Evolutionary conservation across 2,797 vertebrate species (phyloP).

Genomic region (Lagocephalus sceleratus): DNA sequence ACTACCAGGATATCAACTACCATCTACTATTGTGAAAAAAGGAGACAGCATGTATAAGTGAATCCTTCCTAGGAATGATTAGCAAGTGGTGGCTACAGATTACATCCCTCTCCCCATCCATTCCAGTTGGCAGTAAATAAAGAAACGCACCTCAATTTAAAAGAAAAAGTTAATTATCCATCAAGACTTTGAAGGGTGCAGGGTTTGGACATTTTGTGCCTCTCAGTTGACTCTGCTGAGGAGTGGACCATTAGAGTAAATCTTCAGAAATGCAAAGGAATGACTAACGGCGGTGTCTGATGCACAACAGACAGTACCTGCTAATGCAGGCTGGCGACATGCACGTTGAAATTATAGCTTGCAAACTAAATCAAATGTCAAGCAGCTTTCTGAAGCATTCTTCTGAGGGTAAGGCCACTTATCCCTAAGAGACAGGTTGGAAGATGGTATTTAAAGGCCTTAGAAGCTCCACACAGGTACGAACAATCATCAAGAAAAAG

Average conservation of each 20-base stretch:
- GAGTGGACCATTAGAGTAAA: constrained; percentile 1
- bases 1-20: too few relatives aligned
- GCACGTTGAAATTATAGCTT: constrained; percentile 20
- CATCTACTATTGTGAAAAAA: too few relatives aligned
- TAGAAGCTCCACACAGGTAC: constrained; percentile 8
- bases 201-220: constrained; percentile 21
- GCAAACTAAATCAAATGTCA: background rate
- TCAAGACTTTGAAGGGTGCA: background rate
- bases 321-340: constrained; percentile 21
- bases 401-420: constrained; percentile 26
- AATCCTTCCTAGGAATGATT: too few relatives aligned
- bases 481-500: background rate
- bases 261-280: background rate
- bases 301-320: constrained; percentile 9
- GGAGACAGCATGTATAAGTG: too few relatives aligned
- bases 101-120: too few relatives aligned
- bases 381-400: constrained; percentile 16
- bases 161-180: background rate
- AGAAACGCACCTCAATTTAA: background rate
- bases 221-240: constrained; percentile 18
- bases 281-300: constrained; percentile 1
- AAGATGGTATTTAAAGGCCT: constrained; percentile 9
- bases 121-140: background rate
- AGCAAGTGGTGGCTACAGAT: too few relatives aligned
- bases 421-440: constrained; percentile 9